Conservation (phyloP, 2,113 vertebrate genomes). For the Tonatia bakeri region DNA sequence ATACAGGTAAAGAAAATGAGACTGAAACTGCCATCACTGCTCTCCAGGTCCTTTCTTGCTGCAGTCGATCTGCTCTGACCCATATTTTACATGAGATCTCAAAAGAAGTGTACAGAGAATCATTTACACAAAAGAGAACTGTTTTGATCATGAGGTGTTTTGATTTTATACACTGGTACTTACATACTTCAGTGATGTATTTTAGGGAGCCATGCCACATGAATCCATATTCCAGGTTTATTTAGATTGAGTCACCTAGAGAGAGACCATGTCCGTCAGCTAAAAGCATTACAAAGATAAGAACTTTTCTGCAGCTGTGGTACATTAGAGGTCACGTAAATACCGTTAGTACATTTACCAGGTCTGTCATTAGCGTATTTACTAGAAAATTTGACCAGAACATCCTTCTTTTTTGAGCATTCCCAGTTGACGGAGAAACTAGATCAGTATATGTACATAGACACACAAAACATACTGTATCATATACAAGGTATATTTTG, state of each 20-base stretch:
- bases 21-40: neutral
- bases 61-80: neutral
- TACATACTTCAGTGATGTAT: neutral
- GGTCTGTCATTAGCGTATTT: neutral
- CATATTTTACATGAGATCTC: neutral
- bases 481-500: neutral
- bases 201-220: neutral
- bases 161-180: neutral
- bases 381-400: neutral
- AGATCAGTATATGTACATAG: neutral
- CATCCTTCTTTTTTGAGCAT: neutral
- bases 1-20: neutral
- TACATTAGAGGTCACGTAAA: neutral
- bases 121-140: neutral
- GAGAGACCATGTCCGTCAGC: neutral
- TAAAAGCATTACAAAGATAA: neutral
- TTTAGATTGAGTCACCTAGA: neutral
- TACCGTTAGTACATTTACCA: neutral
- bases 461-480: neutral
- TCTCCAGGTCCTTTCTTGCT: neutral
- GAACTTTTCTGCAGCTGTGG: neutral
- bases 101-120: neutral
- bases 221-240: neutral
- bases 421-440: neutral
- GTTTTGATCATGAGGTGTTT: slow-evolving; percentile 11